phyloP scores from a whole-genome alignment of 1,140 invertebrate genomes.

The Trichonephila clavipes region DNA sequence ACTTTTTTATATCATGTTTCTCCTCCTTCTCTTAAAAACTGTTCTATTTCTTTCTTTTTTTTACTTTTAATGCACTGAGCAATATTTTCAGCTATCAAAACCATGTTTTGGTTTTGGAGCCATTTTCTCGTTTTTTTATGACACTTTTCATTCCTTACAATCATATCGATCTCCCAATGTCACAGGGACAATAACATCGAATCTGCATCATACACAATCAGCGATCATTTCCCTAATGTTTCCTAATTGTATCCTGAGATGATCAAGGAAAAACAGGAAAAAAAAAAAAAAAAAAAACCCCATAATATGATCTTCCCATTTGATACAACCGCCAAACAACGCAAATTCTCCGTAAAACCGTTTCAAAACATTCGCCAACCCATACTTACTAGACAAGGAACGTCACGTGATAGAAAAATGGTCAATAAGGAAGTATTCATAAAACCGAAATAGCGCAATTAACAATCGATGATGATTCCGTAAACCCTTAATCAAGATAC shows the following conservation, averaged over 20 bases:
- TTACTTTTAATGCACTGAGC: too few relatives aligned
- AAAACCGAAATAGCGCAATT: conserved; percentile 15
- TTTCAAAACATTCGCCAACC: neutral
- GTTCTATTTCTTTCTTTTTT: too few relatives aligned
- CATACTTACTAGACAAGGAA: conserved; percentile 12
- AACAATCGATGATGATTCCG: neutral
- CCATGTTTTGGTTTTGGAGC: too few relatives aligned
- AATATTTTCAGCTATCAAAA: too few relatives aligned
- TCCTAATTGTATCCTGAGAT: neutral
- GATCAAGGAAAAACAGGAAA: neutral
- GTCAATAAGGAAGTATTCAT: conserved; percentile 49
- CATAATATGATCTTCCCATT: neutral
- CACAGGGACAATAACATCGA: neutral
- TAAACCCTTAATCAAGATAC: conserved; percentile 2
- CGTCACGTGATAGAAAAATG: neutral
- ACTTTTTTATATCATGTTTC: too few relatives aligned
- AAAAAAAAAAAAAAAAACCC: neutral
- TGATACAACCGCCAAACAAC: neutral
- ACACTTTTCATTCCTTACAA: neutral
- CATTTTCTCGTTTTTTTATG: neutral
- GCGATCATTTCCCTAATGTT: neutral
- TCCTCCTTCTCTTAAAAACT: too few relatives aligned
- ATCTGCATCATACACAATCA: neutral
- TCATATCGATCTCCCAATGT: neutral
- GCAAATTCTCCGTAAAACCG: neutral